Percentiles rank a stretch among this genome's conserved stretches.
These are phyloP conservation scores for Blastobasis lacticolella DNA, from an alignment of 2,888 invertebrate genomes.

Conservation along the genomic window DNA sequence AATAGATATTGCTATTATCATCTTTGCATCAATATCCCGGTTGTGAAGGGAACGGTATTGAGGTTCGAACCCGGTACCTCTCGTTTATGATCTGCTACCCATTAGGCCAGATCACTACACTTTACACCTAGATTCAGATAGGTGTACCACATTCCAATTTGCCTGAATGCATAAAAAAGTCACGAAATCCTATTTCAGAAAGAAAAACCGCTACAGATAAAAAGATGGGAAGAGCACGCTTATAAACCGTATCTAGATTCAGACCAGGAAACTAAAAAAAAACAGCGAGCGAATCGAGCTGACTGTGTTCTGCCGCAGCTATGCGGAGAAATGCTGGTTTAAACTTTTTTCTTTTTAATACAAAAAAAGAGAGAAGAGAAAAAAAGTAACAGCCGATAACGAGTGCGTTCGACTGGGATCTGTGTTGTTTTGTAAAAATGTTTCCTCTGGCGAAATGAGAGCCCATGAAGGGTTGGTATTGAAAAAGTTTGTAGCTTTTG, in stretches of 20 bases:
- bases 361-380: conserved; percentile 11
- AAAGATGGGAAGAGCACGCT: conserved; percentile 22
- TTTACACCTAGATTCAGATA: no score
- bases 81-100: no score
- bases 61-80: no score
- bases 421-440: conserved; percentile 17
- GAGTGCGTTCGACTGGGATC: conserved; percentile 17
- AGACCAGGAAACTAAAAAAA: conserved; percentile 22
- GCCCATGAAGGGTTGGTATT: background rate
- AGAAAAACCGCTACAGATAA: conserved; percentile 10
- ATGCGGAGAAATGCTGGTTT: conserved; percentile 21
- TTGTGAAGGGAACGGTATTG: no score
- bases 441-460: background rate
- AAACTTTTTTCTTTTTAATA: conserved; percentile 17
- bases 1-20: no score
- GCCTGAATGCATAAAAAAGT: no score
- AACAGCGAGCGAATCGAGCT: conserved; percentile 18
- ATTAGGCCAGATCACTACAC: no score
- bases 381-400: conserved; percentile 23
- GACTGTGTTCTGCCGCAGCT: conserved; percentile 17
- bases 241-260: conserved; percentile 24
- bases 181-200: no score
- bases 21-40: no score
- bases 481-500: conserved; percentile 2
- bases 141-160: no score